Conservation (phyloP, 1,140 invertebrate species). For the Zaprionus nigranus region DNA sequence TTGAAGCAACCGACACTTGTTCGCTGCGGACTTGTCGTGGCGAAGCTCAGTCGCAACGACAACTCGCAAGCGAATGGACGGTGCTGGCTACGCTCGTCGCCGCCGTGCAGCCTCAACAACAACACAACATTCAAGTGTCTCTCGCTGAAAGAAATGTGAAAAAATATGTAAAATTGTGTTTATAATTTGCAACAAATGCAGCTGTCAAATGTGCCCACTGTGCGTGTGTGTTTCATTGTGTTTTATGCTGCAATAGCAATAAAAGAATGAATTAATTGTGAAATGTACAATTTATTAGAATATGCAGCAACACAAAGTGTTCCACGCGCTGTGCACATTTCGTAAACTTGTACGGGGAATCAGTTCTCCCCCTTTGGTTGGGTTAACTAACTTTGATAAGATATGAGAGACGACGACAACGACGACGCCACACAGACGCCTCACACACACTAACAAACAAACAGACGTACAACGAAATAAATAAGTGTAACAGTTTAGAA, state of each 20-base stretch:
- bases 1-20: conserved; percentile 73
- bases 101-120: conserved; percentile 63
- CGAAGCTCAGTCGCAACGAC: conserved; percentile 73
- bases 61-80: conserved; percentile 79
- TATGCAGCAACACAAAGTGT: conserved; percentile 11
- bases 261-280: conserved; percentile 13
- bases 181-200: conserved; percentile 67
- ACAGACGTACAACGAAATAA: neutral
- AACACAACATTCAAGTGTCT: conserved; percentile 49
- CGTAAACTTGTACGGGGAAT: conserved; percentile 27
- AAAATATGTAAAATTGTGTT: conserved; percentile 50
- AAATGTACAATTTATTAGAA: conserved; percentile 9
- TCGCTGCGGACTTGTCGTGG: conserved; percentile 65
- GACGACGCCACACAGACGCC: conserved; percentile 55
- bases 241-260: conserved; percentile 57
- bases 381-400: conserved; percentile 72
- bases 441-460: conserved; percentile 9
- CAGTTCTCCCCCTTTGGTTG: conserved; percentile 30
- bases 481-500: neutral
- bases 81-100: conserved; percentile 74
- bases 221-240: conserved; percentile 23
- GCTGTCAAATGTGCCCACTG: conserved; percentile 55
- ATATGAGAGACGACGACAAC: conserved; percentile 48
- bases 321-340: conserved; percentile 54
- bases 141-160: conserved; percentile 68